Conservation (phyloP, 2,888 invertebrate species). For the Agonopterix arenella region DNA sequence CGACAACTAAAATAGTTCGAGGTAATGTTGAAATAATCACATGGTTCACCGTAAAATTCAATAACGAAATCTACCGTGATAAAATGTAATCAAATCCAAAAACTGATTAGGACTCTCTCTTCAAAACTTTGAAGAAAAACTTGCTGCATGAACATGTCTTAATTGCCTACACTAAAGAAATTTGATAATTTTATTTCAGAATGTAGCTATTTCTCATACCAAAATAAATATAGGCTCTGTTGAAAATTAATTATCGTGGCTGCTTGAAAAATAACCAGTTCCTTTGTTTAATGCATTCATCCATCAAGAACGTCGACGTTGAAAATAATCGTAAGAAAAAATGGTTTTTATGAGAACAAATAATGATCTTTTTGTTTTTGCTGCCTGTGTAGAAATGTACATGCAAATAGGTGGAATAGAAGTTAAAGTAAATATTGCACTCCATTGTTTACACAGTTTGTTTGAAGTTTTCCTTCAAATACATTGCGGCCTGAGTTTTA, state of each 20-base stretch:
- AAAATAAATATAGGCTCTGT: slow-evolving; percentile 5
- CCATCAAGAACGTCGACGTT: slow-evolving; percentile 27
- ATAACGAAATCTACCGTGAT: no score
- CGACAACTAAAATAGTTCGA: no score
- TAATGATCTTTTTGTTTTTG: not conserved
- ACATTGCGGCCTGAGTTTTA: slow-evolving; percentile 43
- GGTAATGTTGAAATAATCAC: no score
- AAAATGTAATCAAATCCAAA: no score
- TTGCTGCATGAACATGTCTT: no score
- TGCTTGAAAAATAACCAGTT: slow-evolving; percentile 42
- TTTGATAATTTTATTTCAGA: not conserved
- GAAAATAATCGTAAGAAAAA: not conserved
- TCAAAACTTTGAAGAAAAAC: no score
- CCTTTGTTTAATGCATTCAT: slow-evolving; percentile 43
- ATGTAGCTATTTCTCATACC: not conserved
- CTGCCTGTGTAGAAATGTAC: no score
- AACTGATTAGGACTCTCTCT: no score
- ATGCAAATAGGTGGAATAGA: not conserved
- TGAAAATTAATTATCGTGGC: slow-evolving; percentile 21
- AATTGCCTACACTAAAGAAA: no score
- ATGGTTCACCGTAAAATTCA: no score
- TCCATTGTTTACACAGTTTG: slow-evolving; percentile 17
- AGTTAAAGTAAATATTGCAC: not conserved
- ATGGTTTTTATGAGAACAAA: not conserved
- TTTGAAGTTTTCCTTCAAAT: slow-evolving; percentile 33